A percentile compares a stretch with the other conserved stretches of the same genome.
Evolutionary conservation across 1,140 invertebrate genomes (phyloP).

Genomic region (Zaprionus davidi): DNA sequence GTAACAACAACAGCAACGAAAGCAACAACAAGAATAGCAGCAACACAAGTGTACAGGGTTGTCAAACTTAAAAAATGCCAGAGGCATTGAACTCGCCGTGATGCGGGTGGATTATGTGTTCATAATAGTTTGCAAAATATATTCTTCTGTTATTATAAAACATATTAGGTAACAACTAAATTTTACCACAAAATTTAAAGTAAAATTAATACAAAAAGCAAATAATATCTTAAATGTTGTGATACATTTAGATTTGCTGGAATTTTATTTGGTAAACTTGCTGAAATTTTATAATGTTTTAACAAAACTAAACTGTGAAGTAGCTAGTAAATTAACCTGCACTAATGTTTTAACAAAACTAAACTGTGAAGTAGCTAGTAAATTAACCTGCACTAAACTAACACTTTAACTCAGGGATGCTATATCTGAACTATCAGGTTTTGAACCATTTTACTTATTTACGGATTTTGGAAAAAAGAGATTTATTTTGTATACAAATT

Average conservation of each 20-base stretch:
- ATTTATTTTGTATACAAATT: too few relatives aligned
- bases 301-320: too few relatives aligned
- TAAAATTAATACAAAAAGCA: background rate
- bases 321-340: too few relatives aligned
- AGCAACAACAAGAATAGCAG: slow-evolving; percentile 44
- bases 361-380: too few relatives aligned
- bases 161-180: background rate
- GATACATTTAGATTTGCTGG: background rate
- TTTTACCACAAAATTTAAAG: background rate
- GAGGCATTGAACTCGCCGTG: slow-evolving; percentile 57
- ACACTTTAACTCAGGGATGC: too few relatives aligned
- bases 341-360: too few relatives aligned
- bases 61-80: slow-evolving; percentile 36
- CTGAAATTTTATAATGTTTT: too few relatives aligned
- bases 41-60: slow-evolving; percentile 68
- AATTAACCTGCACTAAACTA: too few relatives aligned
- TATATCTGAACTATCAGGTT: too few relatives aligned
- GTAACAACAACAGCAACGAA: slow-evolving; percentile 40
- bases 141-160: background rate
- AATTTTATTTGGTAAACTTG: too few relatives aligned
- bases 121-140: background rate
- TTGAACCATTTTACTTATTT: too few relatives aligned
- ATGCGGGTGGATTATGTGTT: background rate
- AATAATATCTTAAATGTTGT: background rate
- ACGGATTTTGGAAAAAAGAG: too few relatives aligned